Evolutionary conservation across 2,888 invertebrate species (phyloP), one percentile per base, ranked within the genome.

Genomic region (Dromius quadrimaculatus): DNA sequence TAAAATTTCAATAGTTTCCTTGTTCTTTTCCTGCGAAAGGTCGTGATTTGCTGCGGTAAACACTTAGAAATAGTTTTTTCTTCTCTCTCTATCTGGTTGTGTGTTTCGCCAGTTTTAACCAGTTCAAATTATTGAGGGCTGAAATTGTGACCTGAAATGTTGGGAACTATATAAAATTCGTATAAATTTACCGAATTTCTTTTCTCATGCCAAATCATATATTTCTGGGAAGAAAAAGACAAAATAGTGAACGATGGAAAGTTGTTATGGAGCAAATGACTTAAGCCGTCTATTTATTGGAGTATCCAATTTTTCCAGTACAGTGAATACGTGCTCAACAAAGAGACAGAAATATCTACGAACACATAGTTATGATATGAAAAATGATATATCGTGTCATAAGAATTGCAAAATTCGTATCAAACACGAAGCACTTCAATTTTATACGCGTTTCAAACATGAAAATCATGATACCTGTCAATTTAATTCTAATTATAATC

Each of bases 1-100:
- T n/a, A n/a, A n/a, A n/a, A n/a, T n/a, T n/a, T n/a, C n/a, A n/a
- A n/a, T n/a, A 15, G 2, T 45, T 45, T 6, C 6, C 43, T 9
- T 2, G 17, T 9, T 22, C 22, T 4, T 47, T 1, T 23, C 11
- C 11, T 9, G 23, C 5, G 11, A 4, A 20, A 13, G 3, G 50
- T 8, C 23, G 50, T 54, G 50, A 54, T 54, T 54, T 54, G 28
- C 50, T 17, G 50, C 32, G 15, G 28, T 23, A 54, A 54, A 54
- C 32, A 54, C 50, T 54, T 54, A 28, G 28, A 54, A 54, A 32
- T 54, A 54, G 50, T 54, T 54, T 54, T 54, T 54, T 28, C 9
- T 15, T 23, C 15, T 28, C 28, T 8, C n/a, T n/a, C n/a, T 54
- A 54, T 54, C 28, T 28, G 23, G 50, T 28, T 54, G 41, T 43